These are phyloP conservation scores for Acromyrmex heyeri DNA, from an alignment of 1,140 invertebrate genomes.

Conservation along the genomic window DNA sequence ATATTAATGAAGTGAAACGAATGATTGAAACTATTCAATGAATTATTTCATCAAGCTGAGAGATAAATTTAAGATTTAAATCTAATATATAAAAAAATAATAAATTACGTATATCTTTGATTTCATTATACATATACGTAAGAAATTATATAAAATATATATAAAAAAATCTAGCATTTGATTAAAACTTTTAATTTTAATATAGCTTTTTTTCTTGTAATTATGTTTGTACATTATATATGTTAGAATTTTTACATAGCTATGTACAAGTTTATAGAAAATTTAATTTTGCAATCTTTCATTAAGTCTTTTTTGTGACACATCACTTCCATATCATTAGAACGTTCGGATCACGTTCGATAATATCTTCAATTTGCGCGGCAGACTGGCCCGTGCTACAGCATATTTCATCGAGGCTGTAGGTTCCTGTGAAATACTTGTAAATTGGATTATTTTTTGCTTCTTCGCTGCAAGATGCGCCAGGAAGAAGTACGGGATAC, in stretches of 20 bases:
- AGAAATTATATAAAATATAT: background rate
- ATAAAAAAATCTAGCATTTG: background rate
- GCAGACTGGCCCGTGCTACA: conserved; percentile 93
- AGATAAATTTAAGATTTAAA: background rate
- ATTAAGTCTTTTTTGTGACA: background rate
- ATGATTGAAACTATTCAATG: conserved; percentile 81
- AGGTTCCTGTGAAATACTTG: conserved; percentile 92
- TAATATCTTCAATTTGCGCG: conserved; percentile 93
- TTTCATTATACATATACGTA: background rate
- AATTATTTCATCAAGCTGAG: conserved; percentile 10
- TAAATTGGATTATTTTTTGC: conserved; percentile 81
- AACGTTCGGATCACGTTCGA: conserved; percentile 95
- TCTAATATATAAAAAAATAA: background rate
- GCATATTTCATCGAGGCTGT: conserved; percentile 96
- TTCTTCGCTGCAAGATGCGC: conserved; percentile 78
- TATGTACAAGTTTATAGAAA: background rate
- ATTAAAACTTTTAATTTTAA: background rate
- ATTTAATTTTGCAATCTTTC: conserved; percentile 7
- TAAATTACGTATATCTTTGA: background rate
- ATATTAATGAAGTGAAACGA: conserved; percentile 83
- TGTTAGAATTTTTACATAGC: background rate
- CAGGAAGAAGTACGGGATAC: conserved; percentile 86
- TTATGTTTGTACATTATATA: background rate
- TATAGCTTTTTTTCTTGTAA: background rate
- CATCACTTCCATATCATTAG: conserved; percentile 94